Evolutionary conservation across 2,888 invertebrate genomes (phyloP).

Genomic region (Magallana nippona): DNA sequence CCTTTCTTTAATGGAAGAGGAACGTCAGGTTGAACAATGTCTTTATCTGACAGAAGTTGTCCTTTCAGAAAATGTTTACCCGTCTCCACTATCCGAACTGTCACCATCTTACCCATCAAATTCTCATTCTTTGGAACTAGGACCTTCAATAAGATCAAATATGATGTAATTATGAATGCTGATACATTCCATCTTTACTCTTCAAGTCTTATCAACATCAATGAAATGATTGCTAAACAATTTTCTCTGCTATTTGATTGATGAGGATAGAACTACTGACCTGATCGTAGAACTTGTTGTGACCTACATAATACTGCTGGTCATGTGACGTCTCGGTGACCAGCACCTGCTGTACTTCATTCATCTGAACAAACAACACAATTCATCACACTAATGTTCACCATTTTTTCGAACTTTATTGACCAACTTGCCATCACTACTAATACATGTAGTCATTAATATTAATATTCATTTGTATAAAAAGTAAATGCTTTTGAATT

Average conservation of each 20-base stretch:
- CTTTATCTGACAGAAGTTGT: slow-evolving; percentile 61
- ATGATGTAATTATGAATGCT: too few relatives aligned
- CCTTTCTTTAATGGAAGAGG: slow-evolving; percentile 75
- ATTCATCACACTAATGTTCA: too few relatives aligned
- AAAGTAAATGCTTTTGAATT: too few relatives aligned
- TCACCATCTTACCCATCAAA: slow-evolving; percentile 90
- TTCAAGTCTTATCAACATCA: too few relatives aligned
- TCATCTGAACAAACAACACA: slow-evolving; percentile 75
- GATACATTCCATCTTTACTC: too few relatives aligned
- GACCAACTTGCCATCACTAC: too few relatives aligned
- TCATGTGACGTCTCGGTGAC: slow-evolving; percentile 97
- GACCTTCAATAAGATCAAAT: slow-evolving; percentile 81
- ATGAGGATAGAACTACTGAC: slow-evolving; percentile 72
- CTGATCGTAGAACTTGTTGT: slow-evolving; percentile 97
- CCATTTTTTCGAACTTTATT: too few relatives aligned
- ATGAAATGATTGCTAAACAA: too few relatives aligned
- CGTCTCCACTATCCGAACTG: slow-evolving; percentile 85
- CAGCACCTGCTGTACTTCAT: slow-evolving; percentile 87
- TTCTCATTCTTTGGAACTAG: slow-evolving; percentile 89
- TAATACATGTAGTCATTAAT: too few relatives aligned
- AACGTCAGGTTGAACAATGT: slow-evolving; percentile 59
- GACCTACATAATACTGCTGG: slow-evolving; percentile 92
- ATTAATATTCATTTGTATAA: too few relatives aligned
- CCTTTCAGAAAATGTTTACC: slow-evolving; percentile 81
- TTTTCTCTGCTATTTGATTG: too few relatives aligned